Conservation (phyloP, 2,113 vertebrate species). For the Alaudala cheleensis region DNA sequence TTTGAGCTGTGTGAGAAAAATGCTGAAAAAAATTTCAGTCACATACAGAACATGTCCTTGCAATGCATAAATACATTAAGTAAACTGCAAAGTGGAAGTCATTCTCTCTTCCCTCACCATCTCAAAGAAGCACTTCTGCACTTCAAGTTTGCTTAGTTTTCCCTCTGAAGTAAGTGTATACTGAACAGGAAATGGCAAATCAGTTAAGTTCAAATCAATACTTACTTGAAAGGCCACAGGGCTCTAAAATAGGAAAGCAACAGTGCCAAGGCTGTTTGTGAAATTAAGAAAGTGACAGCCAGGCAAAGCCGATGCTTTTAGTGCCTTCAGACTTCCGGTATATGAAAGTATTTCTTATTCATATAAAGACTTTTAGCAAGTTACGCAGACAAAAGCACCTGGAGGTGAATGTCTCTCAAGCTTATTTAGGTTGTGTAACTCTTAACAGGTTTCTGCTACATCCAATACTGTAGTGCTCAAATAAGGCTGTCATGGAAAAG, state of each 20-base stretch:
- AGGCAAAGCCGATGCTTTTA: slow-evolving; percentile 25
- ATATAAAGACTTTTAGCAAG: slow-evolving; percentile 4
- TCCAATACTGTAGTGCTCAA: neutral
- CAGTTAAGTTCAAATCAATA: neutral
- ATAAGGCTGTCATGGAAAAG: neutral
- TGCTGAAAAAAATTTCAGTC: neutral
- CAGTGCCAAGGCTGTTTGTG: neutral
- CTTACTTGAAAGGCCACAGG: neutral
- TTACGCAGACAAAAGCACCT: neutral
- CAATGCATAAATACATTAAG: neutral
- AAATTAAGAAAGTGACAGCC: slow-evolving; percentile 19
- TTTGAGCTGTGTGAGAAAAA: neutral
- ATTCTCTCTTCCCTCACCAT: neutral
- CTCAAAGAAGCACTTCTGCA: neutral
- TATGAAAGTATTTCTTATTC: slow-evolving; percentile 1
- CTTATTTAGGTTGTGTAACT: neutral
- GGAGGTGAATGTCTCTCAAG: neutral
- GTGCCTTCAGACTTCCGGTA: neutral
- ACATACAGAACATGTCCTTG: neutral
- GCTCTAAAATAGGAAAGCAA: neutral
- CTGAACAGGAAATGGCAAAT: neutral
- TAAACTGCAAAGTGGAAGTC: neutral
- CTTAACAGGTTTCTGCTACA: neutral
- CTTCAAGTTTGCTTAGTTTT: neutral
- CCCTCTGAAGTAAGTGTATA: neutral